These are phyloP conservation scores for Alethe castanea DNA, from an alignment of 2,113 vertebrate species.

Conservation along the genomic window DNA sequence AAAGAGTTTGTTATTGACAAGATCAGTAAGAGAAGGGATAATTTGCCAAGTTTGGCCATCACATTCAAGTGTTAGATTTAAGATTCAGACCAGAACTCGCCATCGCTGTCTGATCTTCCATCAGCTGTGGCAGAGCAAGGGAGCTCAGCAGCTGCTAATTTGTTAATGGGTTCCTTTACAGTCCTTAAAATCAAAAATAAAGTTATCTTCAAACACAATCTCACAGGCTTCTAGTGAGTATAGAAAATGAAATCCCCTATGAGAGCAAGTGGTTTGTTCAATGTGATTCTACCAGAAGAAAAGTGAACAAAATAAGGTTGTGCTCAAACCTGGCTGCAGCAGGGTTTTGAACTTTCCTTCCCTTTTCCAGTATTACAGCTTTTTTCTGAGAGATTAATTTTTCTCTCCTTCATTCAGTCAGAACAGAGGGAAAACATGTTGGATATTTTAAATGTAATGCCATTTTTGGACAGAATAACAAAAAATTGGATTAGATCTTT, in stretches of 20 bases:
- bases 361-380: not conserved
- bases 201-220: not conserved
- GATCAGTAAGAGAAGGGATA: not conserved
- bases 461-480: not conserved
- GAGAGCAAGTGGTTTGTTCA: not conserved
- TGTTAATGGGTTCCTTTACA: not conserved
- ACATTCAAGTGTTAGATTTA: not conserved
- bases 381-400: not conserved
- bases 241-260: not conserved
- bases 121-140: not conserved
- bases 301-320: not conserved
- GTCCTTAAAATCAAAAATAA: not conserved
- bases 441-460: not conserved
- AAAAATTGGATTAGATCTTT: not conserved
- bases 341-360: not conserved
- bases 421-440: not conserved
- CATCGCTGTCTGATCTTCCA: not conserved
- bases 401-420: not conserved
- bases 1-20: not conserved
- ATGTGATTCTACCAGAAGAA: not conserved
- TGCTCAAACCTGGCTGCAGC: not conserved
- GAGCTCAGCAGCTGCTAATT: not conserved
- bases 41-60: not conserved
- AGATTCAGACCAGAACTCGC: not conserved
- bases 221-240: not conserved